phyloP scores from a whole-genome alignment of 2,797 vertebrate genomes.

The Botia kubotai region DNA sequence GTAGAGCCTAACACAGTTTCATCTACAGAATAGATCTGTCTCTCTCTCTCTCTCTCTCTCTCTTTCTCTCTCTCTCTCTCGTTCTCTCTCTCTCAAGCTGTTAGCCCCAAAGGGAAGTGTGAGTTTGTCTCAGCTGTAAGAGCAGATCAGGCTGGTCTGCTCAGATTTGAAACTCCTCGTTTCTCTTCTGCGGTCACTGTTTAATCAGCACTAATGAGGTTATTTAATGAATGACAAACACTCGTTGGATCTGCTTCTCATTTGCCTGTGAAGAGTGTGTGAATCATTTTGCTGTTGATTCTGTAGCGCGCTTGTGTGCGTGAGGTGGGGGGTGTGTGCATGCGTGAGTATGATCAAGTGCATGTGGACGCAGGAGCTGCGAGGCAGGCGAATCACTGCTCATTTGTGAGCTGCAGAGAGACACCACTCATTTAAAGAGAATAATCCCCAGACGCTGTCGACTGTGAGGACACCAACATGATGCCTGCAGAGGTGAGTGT shows the following conservation, averaged over 20 bases:
- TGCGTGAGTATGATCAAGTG: conserved; percentile 59
- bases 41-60: conserved; percentile 14
- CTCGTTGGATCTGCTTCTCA: background rate
- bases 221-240: background rate
- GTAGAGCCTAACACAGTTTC: no score
- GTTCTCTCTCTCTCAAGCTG: conserved; percentile 27
- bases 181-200: background rate
- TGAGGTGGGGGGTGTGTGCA: conserved; percentile 18
- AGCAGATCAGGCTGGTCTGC: conserved; percentile 38
- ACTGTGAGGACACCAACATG: conserved; percentile 62
- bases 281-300: conserved; percentile 50
- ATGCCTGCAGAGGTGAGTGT: conserved; percentile 83
- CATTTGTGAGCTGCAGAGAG: conserved; percentile 71
- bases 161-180: no score
- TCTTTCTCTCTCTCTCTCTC: conserved; percentile 42
- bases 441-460: conserved; percentile 14
- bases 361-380: conserved; percentile 72
- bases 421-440: conserved; percentile 15
- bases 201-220: background rate
- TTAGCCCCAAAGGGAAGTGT: background rate
- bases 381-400: conserved; percentile 76
- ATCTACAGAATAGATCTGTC: background rate
- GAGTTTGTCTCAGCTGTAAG: conserved; percentile 20
- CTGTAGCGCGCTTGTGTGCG: conserved; percentile 45
- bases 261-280: background rate